Conservation (phyloP, 2,113 vertebrate species). For the Emberiza fucata region DNA sequence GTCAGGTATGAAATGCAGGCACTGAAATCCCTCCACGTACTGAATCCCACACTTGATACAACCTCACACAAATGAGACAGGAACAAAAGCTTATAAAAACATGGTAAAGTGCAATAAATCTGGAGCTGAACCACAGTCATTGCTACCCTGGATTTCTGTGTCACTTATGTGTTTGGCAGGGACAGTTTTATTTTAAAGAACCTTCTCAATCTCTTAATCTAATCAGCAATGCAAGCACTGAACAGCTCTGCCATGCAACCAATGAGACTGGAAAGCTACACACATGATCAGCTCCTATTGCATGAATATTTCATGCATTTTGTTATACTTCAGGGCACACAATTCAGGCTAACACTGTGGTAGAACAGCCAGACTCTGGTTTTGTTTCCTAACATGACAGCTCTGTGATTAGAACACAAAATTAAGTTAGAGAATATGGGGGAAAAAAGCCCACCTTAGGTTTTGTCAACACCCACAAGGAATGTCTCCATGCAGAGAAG, state of each 20-base stretch:
- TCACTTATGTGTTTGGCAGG: too few species aligned
- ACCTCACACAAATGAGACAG: neutral
- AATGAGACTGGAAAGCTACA: neutral
- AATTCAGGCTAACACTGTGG: neutral
- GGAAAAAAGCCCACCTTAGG: rapidly evolving
- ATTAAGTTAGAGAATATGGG: neutral
- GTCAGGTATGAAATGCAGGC: neutral
- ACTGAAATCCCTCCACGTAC: neutral
- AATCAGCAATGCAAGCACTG: neutral
- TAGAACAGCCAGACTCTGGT: neutral
- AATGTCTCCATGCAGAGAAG: neutral
- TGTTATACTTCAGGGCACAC: neutral
- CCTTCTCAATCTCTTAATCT: neutral
- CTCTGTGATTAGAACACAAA: neutral
- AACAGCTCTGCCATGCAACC: neutral
- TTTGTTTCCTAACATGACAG: neutral
- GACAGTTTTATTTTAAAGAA: neutral
- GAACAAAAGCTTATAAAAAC: neutral
- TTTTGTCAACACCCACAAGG: neutral
- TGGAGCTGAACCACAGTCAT: neutral
- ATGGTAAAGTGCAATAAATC: neutral
- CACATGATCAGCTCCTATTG: neutral
- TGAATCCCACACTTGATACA: neutral
- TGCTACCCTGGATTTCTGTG: neutral
- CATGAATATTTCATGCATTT: neutral